Conservation (phyloP, 2,797 vertebrate genomes). For the Lates japonicus region DNA sequence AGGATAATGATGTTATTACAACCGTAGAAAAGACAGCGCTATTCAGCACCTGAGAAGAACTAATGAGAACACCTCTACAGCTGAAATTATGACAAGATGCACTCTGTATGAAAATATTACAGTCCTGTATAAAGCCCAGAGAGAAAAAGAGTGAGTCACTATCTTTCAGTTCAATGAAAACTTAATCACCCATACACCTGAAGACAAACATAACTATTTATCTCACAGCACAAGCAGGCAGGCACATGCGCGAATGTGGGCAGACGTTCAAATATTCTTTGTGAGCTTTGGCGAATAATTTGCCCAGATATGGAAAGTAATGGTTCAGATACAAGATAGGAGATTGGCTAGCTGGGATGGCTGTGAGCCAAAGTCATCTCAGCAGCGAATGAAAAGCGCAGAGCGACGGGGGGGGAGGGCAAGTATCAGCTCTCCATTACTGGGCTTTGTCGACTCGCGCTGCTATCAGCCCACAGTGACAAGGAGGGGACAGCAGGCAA, state of each 20-base stretch:
- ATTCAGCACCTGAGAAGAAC: conserved; percentile 26
- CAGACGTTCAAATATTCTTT: conserved; percentile 41
- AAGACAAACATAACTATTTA: conserved; percentile 40
- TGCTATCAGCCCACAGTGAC: conserved; percentile 75
- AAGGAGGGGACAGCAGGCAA: conserved; percentile 69
- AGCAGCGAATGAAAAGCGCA: conserved; percentile 76
- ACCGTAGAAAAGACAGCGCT: background rate
- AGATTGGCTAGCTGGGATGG: conserved; percentile 70
- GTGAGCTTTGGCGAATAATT: conserved; percentile 70
- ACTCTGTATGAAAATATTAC: conserved; percentile 2
- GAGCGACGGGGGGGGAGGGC: conserved; percentile 44
- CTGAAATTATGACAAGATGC: conserved; percentile 12
- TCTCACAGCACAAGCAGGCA: background rate
- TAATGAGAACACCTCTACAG: conserved; percentile 32
- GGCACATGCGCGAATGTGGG: background rate
- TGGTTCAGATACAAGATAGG: conserved; percentile 71
- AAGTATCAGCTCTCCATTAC: conserved; percentile 75
- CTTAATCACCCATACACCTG: conserved; percentile 39
- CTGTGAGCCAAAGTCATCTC: conserved; percentile 79
- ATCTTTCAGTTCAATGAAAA: conserved; percentile 46
- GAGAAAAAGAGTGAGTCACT: conserved; percentile 6
- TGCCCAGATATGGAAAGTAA: conserved; percentile 72
- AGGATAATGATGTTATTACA: conserved; percentile 33
- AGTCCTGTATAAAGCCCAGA: conserved; percentile 7
- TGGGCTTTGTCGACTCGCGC: conserved; percentile 67